Evolutionary conservation across 1,140 invertebrate genomes (phyloP).

Genomic region (Eumaeus atala): DNA sequence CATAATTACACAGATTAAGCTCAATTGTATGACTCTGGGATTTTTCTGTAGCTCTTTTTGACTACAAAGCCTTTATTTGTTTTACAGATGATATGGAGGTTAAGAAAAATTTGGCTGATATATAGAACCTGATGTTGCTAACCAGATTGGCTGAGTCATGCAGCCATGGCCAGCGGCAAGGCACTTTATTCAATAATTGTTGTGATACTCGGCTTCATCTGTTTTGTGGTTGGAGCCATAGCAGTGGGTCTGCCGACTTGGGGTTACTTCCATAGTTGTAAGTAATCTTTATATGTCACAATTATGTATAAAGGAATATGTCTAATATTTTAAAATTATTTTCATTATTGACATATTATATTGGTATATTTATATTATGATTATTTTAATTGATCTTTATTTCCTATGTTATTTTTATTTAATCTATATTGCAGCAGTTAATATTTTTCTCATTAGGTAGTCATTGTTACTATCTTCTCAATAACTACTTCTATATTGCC

Average conservation of each 20-base stretch:
- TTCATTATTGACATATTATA: not conserved
- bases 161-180: conserved; percentile 71
- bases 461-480: no score
- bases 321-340: not conserved
- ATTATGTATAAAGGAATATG: not conserved
- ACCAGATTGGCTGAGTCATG: conserved; percentile 59
- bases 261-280: conserved; percentile 84
- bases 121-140: conserved; percentile 45
- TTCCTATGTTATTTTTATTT: no score
- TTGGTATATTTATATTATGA: no score
- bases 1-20: no score
- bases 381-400: no score
- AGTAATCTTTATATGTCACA: conserved; percentile 35
- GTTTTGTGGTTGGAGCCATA: conserved; percentile 83
- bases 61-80: not conserved
- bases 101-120: conserved; percentile 19
- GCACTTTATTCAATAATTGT: conserved; percentile 82
- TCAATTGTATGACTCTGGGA: no score
- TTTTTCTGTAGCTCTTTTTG: not conserved
- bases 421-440: no score
- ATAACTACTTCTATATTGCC: no score
- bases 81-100: conserved; percentile 31
- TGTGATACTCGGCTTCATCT: conserved; percentile 83
- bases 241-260: conserved; percentile 85
- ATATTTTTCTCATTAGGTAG: no score